Percentiles rank a stretch among this genome's conserved stretches.
Conservation (phyloP, 1,140 invertebrate species). For the Aphelinus certus region DNA sequence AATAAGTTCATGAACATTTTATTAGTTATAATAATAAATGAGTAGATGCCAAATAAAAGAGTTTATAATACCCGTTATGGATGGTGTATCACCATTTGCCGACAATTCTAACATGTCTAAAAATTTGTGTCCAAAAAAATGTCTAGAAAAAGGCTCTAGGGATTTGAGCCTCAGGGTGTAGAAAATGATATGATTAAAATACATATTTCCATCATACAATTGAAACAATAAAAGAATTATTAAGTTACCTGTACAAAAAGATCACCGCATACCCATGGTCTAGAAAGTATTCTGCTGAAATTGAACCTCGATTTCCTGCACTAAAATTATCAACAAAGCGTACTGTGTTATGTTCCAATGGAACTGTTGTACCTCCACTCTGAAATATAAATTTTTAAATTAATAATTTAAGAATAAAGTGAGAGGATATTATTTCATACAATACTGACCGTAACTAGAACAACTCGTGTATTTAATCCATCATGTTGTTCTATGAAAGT, state of each 20-base stretch:
- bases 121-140: slow-evolving; percentile 82
- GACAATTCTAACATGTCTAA: slow-evolving; percentile 82
- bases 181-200: slow-evolving; percentile 20
- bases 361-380: slow-evolving; percentile 97
- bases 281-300: slow-evolving; percentile 96
- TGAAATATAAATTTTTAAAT: slow-evolving; percentile 58
- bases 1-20: slow-evolving; percentile 24
- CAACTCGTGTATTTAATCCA: slow-evolving; percentile 73
- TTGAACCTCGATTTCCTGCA: slow-evolving; percentile 91
- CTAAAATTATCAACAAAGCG: slow-evolving; percentile 99
- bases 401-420: slow-evolving; percentile 25
- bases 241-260: slow-evolving; percentile 75
- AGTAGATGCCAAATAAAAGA: slow-evolving; percentile 7
- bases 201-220: background rate
- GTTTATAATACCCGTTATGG: slow-evolving; percentile 65
- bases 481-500: slow-evolving; percentile 77
- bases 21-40: slow-evolving; percentile 1
- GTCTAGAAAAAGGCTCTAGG: slow-evolving; percentile 87
- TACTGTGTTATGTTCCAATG: slow-evolving; percentile 95
- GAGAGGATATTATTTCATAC: background rate
- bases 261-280: slow-evolving; percentile 82
- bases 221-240: background rate
- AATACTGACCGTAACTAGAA: slow-evolving; percentile 79
- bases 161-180: slow-evolving; percentile 72
- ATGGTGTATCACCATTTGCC: slow-evolving; percentile 69